A percentile compares a stretch with the other conserved stretches of the same genome.
Conservation (phyloP, 1,140 invertebrate species). For the Grapholita molesta region DNA sequence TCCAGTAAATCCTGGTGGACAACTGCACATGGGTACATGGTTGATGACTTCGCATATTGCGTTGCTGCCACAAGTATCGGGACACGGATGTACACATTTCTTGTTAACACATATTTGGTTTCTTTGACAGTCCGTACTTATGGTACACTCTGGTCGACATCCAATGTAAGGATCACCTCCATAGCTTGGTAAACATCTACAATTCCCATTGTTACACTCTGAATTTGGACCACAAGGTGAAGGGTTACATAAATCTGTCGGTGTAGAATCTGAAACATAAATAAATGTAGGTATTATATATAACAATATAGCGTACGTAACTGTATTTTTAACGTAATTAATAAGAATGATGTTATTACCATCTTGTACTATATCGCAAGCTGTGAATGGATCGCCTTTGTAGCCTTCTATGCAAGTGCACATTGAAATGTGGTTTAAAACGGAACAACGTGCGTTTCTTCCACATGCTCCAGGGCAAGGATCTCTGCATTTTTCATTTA, state of each 20-base stretch:
- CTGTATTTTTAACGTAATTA: background rate
- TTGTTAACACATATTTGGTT: slow-evolving; percentile 88
- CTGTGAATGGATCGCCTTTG: slow-evolving; percentile 82
- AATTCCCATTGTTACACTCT: slow-evolving; percentile 78
- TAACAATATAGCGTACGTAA: background rate
- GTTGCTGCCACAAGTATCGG: slow-evolving; percentile 89
- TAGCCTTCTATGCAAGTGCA: slow-evolving; percentile 82
- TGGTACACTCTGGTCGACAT: slow-evolving; percentile 88
- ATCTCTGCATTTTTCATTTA: slow-evolving; percentile 82
- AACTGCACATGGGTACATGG: slow-evolving; percentile 88
- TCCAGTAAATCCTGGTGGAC: slow-evolving; percentile 79
- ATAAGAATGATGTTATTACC: slow-evolving; percentile 63
- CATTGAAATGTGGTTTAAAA: slow-evolving; percentile 81
- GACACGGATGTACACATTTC: slow-evolving; percentile 91
- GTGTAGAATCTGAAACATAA: slow-evolving; percentile 52
- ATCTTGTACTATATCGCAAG: slow-evolving; percentile 71
- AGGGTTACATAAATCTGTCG: slow-evolving; percentile 80
- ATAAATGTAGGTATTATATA: slow-evolving; percentile 1
- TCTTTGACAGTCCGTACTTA: slow-evolving; percentile 88
- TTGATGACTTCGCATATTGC: slow-evolving; percentile 90
- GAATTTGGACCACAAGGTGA: slow-evolving; percentile 85
- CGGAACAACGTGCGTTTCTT: slow-evolving; percentile 79
- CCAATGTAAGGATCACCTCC: slow-evolving; percentile 84
- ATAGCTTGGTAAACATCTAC: slow-evolving; percentile 83
- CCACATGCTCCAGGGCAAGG: slow-evolving; percentile 84